phyloP scores from a whole-genome alignment of 2,797 vertebrate genomes.

The Vireo griseus region DNA sequence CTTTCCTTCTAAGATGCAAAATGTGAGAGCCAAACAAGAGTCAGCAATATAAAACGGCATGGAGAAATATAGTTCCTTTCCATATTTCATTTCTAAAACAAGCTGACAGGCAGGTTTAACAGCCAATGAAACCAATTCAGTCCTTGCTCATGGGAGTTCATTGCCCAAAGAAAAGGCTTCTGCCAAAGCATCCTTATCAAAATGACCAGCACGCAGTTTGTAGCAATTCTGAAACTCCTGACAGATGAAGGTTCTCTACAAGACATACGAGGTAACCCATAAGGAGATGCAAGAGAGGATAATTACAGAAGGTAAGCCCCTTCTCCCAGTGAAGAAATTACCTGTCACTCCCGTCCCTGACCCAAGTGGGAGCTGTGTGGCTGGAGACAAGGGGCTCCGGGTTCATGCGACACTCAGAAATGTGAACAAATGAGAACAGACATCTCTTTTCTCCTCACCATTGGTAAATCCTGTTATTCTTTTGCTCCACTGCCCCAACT shows the following conservation, averaged over 20 bases:
- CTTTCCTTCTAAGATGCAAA: neutral
- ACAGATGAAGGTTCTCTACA: neutral
- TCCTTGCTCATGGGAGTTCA: neutral
- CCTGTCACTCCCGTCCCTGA: fast-evolving
- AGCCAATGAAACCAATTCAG: neutral
- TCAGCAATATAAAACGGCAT: fast-evolving
- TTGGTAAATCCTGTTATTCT: neutral
- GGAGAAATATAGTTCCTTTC: neutral
- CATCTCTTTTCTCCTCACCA: neutral
- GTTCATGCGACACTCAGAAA: neutral
- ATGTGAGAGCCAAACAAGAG: neutral
- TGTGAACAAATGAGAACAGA: neutral
- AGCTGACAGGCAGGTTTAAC: neutral
- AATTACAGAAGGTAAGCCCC: neutral
- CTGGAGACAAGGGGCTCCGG: neutral
- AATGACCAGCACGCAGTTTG: neutral
- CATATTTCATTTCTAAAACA: neutral
- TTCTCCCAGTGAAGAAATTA: neutral
- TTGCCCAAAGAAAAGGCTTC: neutral
- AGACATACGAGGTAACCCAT: fast-evolving
- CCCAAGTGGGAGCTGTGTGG: fast-evolving
- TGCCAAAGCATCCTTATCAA: neutral
- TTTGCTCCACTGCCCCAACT: neutral
- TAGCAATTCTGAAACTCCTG: neutral
- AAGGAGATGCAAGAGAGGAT: neutral